Conservation (phyloP, 2,113 vertebrate species). For the Anolis carolinensis region DNA sequence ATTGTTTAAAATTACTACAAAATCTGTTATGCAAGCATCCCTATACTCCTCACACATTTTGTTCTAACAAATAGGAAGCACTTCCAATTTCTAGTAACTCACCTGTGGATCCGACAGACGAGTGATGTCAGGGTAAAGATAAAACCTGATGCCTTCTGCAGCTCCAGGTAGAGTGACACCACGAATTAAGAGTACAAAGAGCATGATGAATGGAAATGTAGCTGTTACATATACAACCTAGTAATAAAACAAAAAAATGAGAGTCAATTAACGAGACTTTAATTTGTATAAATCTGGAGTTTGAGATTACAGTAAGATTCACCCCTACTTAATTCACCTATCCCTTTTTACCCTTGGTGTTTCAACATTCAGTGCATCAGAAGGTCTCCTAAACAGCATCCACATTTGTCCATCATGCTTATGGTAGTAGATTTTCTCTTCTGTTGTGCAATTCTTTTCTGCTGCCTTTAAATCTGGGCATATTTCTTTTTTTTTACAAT, state of each 20-base stretch:
- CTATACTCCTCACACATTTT: neutral
- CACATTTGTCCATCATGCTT: neutral
- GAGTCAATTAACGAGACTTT: neutral
- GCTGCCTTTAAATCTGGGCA: neutral
- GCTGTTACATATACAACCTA: conserved; percentile 95
- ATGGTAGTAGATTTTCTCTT: neutral
- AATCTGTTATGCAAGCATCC: neutral
- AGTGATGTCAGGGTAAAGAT: conserved; percentile 92
- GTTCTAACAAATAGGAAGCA: rapidly evolving
- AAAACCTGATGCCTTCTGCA: conserved; percentile 96
- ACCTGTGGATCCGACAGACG: conserved; percentile 95
- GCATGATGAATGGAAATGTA: conserved; percentile 96
- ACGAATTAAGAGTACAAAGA: conserved; percentile 92
- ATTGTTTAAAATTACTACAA: conserved; percentile 7
- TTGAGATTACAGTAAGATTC: neutral
- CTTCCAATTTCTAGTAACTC: conserved; percentile 39
- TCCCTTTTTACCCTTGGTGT: neutral
- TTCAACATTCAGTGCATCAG: neutral
- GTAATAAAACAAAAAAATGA: neutral
- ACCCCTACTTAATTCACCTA: conserved; percentile 19
- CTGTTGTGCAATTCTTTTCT: neutral
- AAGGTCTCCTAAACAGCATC: neutral
- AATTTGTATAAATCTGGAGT: conserved; percentile 18
- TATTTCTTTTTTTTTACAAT: neutral
- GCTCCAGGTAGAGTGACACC: conserved; percentile 96